A percentile compares a stretch with the other conserved stretches of the same genome.
Evolutionary conservation across 1,140 invertebrate species (phyloP).

Genomic region (Fopius arisanus): DNA sequence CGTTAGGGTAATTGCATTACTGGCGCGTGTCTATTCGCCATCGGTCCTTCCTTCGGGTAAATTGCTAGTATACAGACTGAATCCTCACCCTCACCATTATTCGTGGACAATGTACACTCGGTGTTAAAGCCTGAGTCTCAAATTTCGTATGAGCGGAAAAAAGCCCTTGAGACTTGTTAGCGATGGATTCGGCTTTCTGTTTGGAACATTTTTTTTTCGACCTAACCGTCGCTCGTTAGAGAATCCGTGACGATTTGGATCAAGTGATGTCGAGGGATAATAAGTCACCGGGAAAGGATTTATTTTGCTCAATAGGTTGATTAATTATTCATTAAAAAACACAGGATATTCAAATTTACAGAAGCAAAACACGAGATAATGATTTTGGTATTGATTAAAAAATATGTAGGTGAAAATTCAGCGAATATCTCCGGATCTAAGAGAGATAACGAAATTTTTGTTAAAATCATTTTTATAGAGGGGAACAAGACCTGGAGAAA

Average conservation of each 20-base stretch:
- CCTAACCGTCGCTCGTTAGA: not conserved
- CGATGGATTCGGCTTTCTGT: not conserved
- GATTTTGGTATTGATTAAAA: too few species aligned
- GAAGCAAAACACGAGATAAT: too few species aligned
- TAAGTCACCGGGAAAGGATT: too few species aligned
- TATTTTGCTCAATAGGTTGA: too few species aligned
- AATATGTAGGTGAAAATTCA: too few species aligned
- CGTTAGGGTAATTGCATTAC: slow-evolving; percentile 57
- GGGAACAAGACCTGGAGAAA: too few species aligned
- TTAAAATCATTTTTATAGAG: too few species aligned
- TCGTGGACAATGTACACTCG: not conserved
- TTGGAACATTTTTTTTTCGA: slow-evolving; percentile 11
- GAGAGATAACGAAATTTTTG: too few species aligned
- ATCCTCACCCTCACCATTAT: not conserved
- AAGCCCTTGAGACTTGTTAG: slow-evolving; percentile 33
- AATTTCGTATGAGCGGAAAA: slow-evolving; percentile 15
- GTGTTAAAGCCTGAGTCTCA: slow-evolving; percentile 5
- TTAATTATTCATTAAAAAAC: too few species aligned
- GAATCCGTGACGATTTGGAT: not conserved
- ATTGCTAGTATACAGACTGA: not conserved
- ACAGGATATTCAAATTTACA: too few species aligned
- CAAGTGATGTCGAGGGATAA: not conserved
- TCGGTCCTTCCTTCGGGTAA: not conserved
- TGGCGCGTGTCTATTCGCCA: slow-evolving; percentile 44
- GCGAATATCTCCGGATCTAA: too few species aligned